Base-by-base conservation (phyloP, 2,888 invertebrate species). In the Hedychridium roseum region DNA sequence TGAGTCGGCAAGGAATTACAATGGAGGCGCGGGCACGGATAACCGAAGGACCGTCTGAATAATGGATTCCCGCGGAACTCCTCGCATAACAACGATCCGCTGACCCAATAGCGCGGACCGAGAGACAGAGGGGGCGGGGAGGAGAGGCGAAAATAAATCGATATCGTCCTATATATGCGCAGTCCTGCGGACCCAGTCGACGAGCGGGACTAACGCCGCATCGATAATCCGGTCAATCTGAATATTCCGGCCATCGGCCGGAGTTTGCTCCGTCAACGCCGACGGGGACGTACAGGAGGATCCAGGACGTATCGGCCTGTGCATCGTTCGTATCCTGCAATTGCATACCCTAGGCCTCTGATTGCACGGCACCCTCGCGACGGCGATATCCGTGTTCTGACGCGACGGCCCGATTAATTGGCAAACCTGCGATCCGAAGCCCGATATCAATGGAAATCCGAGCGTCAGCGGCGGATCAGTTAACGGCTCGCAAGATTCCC, bases 1-100 rank as follows among this genome's bases (percentile, higher is more conserved):
- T 72, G 71, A 74, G 72, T 65, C 67, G 67, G 60, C 69, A 71
- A 76, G 74, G 74, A 76, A 75, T 74, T 75, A 76, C 76, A 74
- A 73, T 72, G 57, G 64, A 61, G 65, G 62, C 64, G 65, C 65
- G 66, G 68, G 64, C 70, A 70, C 63, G 65, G 70, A 71, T 70
- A 70, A 64, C 64, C 62, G 62, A 57, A 63, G 67, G 63, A 64
- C 66, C 50, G 60, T 57, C 63, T 68, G 74, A 73, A 76, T 76
- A 75, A 76, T 75, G 71, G 69, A 74, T 75, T 68, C 37, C 45
- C 64, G 59, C 64, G 64, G 56, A 70, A 60, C 66, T 73, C 66
- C 66, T 65, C 60, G 71, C 69, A 72, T 73, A 72, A 72, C 70
- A 68, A 73, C 69, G 69, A 70, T 68, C 67, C 50, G 55, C 59